Evolutionary conservation across 2,888 invertebrate species (phyloP), one percentile per base, ranked within the genome.

Genomic region (Mimachlamys varia): DNA sequence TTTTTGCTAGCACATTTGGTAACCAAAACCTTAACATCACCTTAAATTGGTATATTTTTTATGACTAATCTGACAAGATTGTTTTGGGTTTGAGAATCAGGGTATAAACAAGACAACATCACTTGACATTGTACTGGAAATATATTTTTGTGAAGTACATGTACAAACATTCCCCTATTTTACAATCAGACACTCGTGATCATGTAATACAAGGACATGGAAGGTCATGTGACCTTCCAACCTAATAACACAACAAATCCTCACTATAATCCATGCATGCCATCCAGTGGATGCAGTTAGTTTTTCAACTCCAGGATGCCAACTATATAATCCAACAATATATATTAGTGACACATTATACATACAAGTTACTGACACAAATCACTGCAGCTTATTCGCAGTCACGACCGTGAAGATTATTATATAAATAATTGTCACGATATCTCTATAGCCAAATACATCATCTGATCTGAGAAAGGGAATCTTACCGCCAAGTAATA

Each of bases 401-500:
- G 76, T 76, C 76, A 76, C 33, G 12, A 27, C 76, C 15, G 76
- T 76, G 76, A 76, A 76, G 76, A 33, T 76, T 76, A 76, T 76
- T 33, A 50, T 50, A n/a, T 2, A 76, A 27, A 76, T 13, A 27
- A 76, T 76, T 76, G 33, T 76, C 76, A 76, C 27, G 76, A 76
- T 76, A 76, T 76, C 76, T 33, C 76, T 76, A 58, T 58, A 76
- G 12, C 12, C 76, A 76, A 76, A 76, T 5, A 2, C 27, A 76
- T 76, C 33, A 17, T 76, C 27, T 76, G 76, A 76, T 76, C 27
- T 76, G 12, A 33, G 27, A 76, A 76, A 76, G 27, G 27, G 13
- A 33, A 76, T 76, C 76, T 76, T 76, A 76, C 76, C 76, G 76
- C 76, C 76, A 76, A 7, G 76, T 76, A 76, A 76, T 33, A 76